Percentiles rank a stretch among this genome's conserved stretches.
phyloP scores from a whole-genome alignment of 2,888 invertebrate genomes.

The Acleris literana region DNA sequence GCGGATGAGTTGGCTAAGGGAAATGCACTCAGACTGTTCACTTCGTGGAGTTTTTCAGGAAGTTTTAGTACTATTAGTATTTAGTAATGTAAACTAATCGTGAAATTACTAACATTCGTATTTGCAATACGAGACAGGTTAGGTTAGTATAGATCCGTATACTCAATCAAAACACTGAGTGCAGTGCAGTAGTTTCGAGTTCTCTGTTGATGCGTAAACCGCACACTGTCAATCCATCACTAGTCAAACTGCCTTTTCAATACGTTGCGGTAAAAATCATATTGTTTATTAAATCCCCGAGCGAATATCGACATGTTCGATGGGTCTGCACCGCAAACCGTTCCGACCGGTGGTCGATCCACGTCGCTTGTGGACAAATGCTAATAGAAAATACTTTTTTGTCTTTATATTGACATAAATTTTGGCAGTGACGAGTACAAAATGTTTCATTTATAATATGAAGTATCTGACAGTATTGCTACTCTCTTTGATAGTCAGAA shows the following conservation, averaged over 20 bases:
- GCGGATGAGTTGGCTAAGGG: conserved; percentile 51
- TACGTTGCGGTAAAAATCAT: conserved; percentile 53
- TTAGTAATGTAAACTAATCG: too few relatives aligned
- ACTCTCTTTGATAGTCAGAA: too few relatives aligned
- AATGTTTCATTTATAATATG: background rate
- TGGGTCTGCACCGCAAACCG: conserved; percentile 50
- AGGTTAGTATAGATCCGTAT: too few relatives aligned
- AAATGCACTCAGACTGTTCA: conserved; percentile 52
- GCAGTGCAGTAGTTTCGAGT: conserved; percentile 37
- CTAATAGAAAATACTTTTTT: conserved; percentile 15
- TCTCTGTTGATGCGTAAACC: conserved; percentile 41
- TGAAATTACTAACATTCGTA: too few relatives aligned
- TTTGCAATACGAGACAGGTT: too few relatives aligned
- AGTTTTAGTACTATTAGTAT: conserved; percentile 23
- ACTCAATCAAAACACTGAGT: background rate
- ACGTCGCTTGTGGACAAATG: conserved; percentile 34
- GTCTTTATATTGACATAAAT: too few relatives aligned
- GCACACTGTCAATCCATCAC: conserved; percentile 47
- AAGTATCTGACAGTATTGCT: background rate
- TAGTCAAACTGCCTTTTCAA: conserved; percentile 44
- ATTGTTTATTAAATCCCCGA: conserved; percentile 43
- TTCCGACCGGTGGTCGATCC: conserved; percentile 43
- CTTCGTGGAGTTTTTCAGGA: conserved; percentile 45
- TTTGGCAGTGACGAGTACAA: background rate
- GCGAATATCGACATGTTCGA: conserved; percentile 54